phyloP scores from a whole-genome alignment of 2,888 invertebrate species.

The Eristalis pertinax region DNA sequence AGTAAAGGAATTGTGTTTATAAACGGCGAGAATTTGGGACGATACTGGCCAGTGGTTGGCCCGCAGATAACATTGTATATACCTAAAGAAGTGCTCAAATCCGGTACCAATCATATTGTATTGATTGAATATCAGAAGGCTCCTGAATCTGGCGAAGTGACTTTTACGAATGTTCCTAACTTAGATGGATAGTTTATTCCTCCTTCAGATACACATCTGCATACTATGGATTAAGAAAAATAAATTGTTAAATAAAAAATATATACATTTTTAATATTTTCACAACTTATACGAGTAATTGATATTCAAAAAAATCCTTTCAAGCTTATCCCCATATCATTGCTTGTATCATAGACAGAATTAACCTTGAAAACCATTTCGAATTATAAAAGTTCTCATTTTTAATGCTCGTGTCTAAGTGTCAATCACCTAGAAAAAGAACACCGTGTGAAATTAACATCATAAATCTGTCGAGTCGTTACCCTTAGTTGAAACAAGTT shows the following conservation, averaged over 20 bases:
- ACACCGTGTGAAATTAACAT: not conserved
- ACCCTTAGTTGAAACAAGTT: not conserved
- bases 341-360: not conserved
- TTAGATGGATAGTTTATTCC: slow-evolving; percentile 74
- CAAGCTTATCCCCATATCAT: too few species aligned
- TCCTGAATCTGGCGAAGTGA: slow-evolving; percentile 78
- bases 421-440: not conserved
- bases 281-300: too few species aligned
- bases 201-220: slow-evolving; percentile 20
- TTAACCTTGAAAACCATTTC: not conserved
- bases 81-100: slow-evolving; percentile 87
- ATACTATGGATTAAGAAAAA: not conserved
- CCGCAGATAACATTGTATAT: slow-evolving; percentile 92
- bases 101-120: slow-evolving; percentile 83
- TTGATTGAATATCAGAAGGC: slow-evolving; percentile 84
- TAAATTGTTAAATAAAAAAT: not conserved
- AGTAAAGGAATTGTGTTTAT: slow-evolving; percentile 92
- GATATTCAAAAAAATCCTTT: too few species aligned
- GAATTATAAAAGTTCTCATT: not conserved
- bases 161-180: slow-evolving; percentile 80
- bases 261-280: too few species aligned
- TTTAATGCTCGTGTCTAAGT: not conserved
- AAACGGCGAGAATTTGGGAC: slow-evolving; percentile 92
- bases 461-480: not conserved
- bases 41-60: slow-evolving; percentile 91